Base-by-base conservation (phyloP, 2,113 vertebrate genomes). In the Pluvianellus socialis region DNA sequence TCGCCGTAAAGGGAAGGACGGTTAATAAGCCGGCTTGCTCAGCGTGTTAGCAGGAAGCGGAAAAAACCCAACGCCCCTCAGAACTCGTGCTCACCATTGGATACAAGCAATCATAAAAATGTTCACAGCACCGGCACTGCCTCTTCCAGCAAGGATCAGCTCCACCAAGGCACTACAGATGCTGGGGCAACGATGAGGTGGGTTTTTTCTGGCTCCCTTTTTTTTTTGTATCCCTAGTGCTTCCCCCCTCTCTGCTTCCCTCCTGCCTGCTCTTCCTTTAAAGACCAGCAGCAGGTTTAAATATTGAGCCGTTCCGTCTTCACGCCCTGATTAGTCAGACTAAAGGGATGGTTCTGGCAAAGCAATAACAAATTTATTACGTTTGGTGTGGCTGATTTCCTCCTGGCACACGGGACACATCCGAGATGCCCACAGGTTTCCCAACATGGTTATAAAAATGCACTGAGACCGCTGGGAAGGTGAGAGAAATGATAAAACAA, bases 11-110 rank as follows among this genome's bases (percentile, higher is more conserved):
- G 87, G 42, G 47, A 79, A 73, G 79, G 27, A 85, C 79, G 74
- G 73, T 91, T 94, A 92, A 91, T 79, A 97, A 95, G 75, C 38
- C 67, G 56, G 28, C 28, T 93, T 79, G 8, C n/a, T 72, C 68
- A 91, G 84, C 1, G 1, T n/a, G 62, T 66, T 80, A 88, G 62
- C 87, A 74, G 56, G 19, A 63, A 85, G 62, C 7, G 38, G 13
- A 71, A 83, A 82, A 81, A 13, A 35, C 38, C 40, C 33, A 59
- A 20, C 12, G 32, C 0, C 5, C 49, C 49, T 70, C 50, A 85
- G 56, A 88, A 91, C 71, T 85, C 12, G 2, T 79, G 83, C 53
- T 91, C 49, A 45, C 12, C 28, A 47, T 82, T 86, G 85, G 44
- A 89, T 71, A 33, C 3, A 42, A 62, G 86, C 44, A 62, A 92